These are phyloP conservation scores for Tokudaia tokunoshimensis DNA, from an alignment of 2,797 vertebrate genomes.

Conservation along the genomic window DNA sequence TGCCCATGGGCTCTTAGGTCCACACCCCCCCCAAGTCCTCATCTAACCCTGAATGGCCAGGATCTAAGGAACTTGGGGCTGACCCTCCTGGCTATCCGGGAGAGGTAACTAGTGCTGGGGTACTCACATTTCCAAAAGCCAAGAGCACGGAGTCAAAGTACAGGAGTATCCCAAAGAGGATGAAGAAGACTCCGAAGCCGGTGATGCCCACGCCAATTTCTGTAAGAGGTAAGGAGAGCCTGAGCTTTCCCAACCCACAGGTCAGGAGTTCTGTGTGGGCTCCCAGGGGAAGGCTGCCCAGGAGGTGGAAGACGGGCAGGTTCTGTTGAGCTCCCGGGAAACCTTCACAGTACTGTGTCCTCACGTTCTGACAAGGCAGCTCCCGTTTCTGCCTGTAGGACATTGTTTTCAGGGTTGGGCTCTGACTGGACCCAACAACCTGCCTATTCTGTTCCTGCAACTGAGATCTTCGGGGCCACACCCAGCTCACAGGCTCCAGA, in stretches of 20 bases:
- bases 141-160: constrained; percentile 96
- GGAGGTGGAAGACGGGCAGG: not conserved
- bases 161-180: constrained; percentile 93
- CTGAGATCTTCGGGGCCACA: not conserved
- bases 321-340: not conserved
- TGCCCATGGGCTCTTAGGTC: not conserved
- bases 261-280: not conserved
- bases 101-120: fast-evolving
- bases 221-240: constrained; percentile 82
- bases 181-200: constrained; percentile 94
- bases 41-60: not conserved
- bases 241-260: not conserved
- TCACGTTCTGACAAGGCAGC: not conserved
- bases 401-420: not conserved
- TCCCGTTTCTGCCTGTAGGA: too few species aligned
- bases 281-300: not conserved
- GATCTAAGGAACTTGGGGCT: not conserved
- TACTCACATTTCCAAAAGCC: constrained; percentile 96
- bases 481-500: not conserved
- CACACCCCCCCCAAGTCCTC: not conserved
- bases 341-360: not conserved
- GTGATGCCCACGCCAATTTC: constrained; percentile 93
- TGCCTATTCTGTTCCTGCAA: not conserved
- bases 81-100: not conserved
- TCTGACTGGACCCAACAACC: not conserved